Evolutionary conservation across 2,113 vertebrate genomes (phyloP).

Genomic region (Neomonachus schauinslandi): DNA sequence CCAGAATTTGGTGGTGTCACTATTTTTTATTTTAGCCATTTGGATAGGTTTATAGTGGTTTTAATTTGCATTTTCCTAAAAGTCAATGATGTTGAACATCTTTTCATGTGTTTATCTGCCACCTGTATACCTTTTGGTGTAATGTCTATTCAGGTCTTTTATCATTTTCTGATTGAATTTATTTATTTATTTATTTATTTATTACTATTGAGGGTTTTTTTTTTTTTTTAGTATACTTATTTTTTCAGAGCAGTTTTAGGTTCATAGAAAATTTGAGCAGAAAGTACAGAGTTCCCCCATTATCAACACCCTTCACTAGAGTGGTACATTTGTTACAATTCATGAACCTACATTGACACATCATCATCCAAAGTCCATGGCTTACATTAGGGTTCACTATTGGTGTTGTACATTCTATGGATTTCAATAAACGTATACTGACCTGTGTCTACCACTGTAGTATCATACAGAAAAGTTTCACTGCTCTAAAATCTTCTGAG

Average conservation of each 20-base stretch:
- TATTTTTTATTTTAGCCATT: conserved; percentile 44
- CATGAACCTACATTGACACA: too few relatives aligned
- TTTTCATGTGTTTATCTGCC: neutral
- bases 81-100: neutral
- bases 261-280: neutral
- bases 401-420: neutral
- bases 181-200: neutral
- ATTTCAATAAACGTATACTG: neutral
- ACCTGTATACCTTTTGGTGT: neutral
- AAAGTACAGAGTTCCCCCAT: neutral
- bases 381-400: neutral
- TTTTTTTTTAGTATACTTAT: neutral
- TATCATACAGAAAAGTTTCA: neutral
- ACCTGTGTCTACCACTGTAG: too few relatives aligned
- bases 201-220: neutral
- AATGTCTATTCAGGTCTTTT: neutral
- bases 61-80: neutral
- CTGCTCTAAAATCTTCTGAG: neutral
- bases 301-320: neutral
- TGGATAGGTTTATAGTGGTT: neutral
- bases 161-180: neutral
- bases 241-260: neutral
- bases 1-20: neutral
- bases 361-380: neutral
- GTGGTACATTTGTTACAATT: neutral